Conservation (phyloP, 2,797 vertebrate species). For the Mastacembelus armatus region DNA sequence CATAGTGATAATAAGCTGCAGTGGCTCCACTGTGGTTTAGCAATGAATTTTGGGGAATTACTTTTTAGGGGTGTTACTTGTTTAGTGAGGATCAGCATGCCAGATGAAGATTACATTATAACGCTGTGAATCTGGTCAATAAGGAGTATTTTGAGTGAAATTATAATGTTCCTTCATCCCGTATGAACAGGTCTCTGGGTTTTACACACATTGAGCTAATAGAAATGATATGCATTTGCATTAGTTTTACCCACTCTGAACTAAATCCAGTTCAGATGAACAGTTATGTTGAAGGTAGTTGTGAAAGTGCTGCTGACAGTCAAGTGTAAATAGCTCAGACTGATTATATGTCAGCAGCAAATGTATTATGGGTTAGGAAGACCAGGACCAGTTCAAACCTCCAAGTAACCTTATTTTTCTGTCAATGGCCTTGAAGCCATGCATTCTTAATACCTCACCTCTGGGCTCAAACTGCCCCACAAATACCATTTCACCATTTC, state of each 20-base stretch:
- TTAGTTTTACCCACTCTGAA: slow-evolving; percentile 3
- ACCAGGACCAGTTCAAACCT: slow-evolving; percentile 23
- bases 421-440: slow-evolving; percentile 40
- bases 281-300: slow-evolving; percentile 41
- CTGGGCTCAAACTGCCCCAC: slow-evolving; percentile 45
- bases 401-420: slow-evolving; percentile 16
- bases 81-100: not conserved
- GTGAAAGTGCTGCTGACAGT: slow-evolving; percentile 37
- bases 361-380: slow-evolving; percentile 36
- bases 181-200: not conserved
- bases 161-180: slow-evolving; percentile 18
- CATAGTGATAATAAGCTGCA: not conserved
- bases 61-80: not conserved
- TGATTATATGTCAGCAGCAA: slow-evolving; percentile 61
- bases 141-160: slow-evolving; percentile 13
- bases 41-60: not conserved
- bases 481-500: slow-evolving; percentile 46
- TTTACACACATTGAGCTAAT: slow-evolving; percentile 13
- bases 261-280: slow-evolving; percentile 11
- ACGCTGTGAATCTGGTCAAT: slow-evolving; percentile 3
- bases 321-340: slow-evolving; percentile 49
- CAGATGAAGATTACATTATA: slow-evolving; percentile 2
- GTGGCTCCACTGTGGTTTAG: not conserved
- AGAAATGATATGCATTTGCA: slow-evolving; percentile 17
- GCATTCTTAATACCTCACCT: slow-evolving; percentile 63